Conservation (phyloP, 2,797 vertebrate species). For the Diceros bicornis region DNA sequence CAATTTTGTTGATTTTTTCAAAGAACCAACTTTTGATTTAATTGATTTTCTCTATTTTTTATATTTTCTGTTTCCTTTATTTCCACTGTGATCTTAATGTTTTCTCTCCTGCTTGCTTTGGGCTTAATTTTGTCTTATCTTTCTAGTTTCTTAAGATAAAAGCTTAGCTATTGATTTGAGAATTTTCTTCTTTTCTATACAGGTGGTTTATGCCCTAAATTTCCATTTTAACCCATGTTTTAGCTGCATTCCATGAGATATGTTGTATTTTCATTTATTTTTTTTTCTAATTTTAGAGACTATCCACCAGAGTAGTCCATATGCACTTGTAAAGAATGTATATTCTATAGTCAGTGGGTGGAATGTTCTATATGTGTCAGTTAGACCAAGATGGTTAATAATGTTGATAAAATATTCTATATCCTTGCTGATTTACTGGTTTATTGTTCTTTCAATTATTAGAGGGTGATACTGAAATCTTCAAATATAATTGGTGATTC, state of each 20-base stretch:
- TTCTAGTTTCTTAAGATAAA: neutral
- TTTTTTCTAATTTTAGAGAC: neutral
- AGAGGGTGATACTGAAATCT: neutral
- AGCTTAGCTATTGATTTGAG: neutral
- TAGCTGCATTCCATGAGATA: neutral
- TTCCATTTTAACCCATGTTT: neutral
- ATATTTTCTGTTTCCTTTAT: neutral
- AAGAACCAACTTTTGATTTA: neutral
- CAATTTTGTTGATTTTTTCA: neutral
- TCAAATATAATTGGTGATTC: neutral
- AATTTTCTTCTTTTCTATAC: neutral
- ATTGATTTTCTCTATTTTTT: neutral
- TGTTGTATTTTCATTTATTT: neutral
- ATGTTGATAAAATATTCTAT: neutral
- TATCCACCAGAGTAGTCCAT: neutral
- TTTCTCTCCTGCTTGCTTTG: neutral
- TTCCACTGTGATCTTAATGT: neutral
- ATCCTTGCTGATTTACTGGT: neutral
- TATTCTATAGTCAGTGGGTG: neutral
- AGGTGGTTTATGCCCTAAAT: neutral
- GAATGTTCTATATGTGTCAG: neutral
- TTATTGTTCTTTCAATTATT: neutral
- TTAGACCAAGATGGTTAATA: neutral
- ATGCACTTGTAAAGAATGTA: neutral
- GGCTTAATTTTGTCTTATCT: neutral